Base-by-base conservation (phyloP, 1,140 invertebrate species). In the Helicoverpa zea region DNA sequence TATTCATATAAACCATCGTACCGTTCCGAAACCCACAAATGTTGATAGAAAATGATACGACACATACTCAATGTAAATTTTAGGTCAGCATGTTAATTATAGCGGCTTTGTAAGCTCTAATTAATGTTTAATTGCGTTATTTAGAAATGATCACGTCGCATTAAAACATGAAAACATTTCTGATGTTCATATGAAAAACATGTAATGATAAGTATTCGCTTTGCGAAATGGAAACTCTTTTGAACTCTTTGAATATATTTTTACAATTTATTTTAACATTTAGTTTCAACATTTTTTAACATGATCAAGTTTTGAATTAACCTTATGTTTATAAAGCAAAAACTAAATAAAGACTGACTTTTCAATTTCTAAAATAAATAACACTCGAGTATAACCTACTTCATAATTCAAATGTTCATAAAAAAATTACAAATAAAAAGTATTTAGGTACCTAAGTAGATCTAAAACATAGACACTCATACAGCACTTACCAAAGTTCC, bases 101-200 rank as follows among this genome's bases (percentile, higher is more conserved):
- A 56, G 23, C 13, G 43, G 54, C 54, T 72, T 54, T 77, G 29
- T 43, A 64, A 43, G 63, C 78, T 58, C 30, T 73, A 73, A 74
- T 80, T 74, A 74, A 80, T 47, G 43, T 64, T 76, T 73, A 82
- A 82, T 84, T 82, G 78, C 51, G 52, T 82, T 84, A 78, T 82
- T 82, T 82, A 80, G 64, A 51, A 70, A 81, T 82, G 52, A 79
- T 82, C 80, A 84, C 80, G 75, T 52, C 16, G 23, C 43, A 14
- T 47, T 72, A n/a, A 52, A 72, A 52, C 30, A 72, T 52, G 68
- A 29, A 7, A 64, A 64, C n/a, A 23, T 54, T 52, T 54, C 49
- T 23, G 49, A 29, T 54, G 13, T 54, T 54, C 9, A 52, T 30
- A 72, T 9, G 49, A 18, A 72, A 72, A 72, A 52, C 5, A 30